Percentiles rank a stretch among this genome's conserved stretches.
phyloP scores from a whole-genome alignment of 2,113 vertebrate species.

The Anguilla rostrata region DNA sequence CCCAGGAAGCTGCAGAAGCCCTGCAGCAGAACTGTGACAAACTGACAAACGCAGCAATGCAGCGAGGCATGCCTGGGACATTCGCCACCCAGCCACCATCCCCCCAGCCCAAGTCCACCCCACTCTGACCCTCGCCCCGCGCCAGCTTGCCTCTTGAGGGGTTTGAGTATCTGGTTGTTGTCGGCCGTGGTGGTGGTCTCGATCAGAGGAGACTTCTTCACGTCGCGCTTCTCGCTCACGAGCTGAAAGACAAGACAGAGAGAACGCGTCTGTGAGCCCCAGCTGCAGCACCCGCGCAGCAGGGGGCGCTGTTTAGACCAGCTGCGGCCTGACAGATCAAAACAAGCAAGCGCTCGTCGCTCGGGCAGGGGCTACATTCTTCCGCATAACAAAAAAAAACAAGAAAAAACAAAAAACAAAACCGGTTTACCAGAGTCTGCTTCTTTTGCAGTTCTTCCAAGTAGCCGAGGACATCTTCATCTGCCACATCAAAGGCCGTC shows the following conservation, averaged over 20 bases:
- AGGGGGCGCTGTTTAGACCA: neutral
- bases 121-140: neutral
- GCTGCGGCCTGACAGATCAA: neutral
- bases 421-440: slow-evolving; percentile 84
- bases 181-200: slow-evolving; percentile 90
- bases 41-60: neutral
- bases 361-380: too few relatives aligned
- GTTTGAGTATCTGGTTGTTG: slow-evolving; percentile 92
- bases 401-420: neutral
- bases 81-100: neutral
- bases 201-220: slow-evolving; percentile 93
- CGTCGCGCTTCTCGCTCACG: slow-evolving; percentile 87
- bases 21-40: neutral
- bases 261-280: neutral
- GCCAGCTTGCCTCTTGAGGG: slow-evolving; percentile 84
- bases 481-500: slow-evolving; percentile 94
- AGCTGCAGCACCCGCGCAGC: neutral
- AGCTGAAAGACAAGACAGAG: slow-evolving; percentile 70
- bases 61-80: neutral
- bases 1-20: neutral
- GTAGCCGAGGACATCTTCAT: slow-evolving; percentile 96
- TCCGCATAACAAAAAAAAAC: neutral
- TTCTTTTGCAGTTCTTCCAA: slow-evolving; percentile 98
- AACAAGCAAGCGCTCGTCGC: too few relatives aligned
- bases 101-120: too few relatives aligned